These are phyloP conservation scores for Callopanchax toddi DNA, from an alignment of 2,113 vertebrate genomes.

Conservation along the genomic window DNA sequence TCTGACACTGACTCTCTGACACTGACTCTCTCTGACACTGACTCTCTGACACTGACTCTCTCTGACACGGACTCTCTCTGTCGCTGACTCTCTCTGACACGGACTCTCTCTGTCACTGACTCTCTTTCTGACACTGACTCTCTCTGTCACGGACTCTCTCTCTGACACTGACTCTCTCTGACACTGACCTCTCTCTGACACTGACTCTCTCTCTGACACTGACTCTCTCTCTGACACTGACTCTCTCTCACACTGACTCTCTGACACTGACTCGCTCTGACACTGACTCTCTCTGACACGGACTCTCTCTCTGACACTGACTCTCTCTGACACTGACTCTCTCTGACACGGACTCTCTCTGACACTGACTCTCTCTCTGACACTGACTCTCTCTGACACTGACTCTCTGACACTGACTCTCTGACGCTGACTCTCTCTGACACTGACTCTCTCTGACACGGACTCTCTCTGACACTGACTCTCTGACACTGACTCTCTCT, in stretches of 20 bases:
- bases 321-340: constrained; percentile 37
- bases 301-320: no score
- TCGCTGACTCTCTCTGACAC: no score
- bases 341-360: constrained; percentile 65
- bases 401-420: no score
- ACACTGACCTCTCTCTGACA: constrained; percentile 47
- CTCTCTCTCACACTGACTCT: constrained; percentile 59
- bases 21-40: constrained; percentile 59
- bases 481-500: no score
- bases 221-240: constrained; percentile 33
- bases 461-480: constrained; percentile 59
- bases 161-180: constrained; percentile 49
- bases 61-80: constrained; percentile 66
- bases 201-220: constrained; percentile 60
- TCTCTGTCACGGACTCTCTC: constrained; percentile 58
- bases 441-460: constrained; percentile 38
- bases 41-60: constrained; percentile 35
- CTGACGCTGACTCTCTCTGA: constrained; percentile 57
- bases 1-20: constrained; percentile 55
- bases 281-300: constrained; percentile 60
- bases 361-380: no score
- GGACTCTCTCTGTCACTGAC: constrained; percentile 58
- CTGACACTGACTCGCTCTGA: no score
- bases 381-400: constrained; percentile 60
- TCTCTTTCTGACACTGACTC: constrained; percentile 40